phyloP scores from a whole-genome alignment of 1,140 invertebrate genomes.

The Melipona quadrifasciata region DNA sequence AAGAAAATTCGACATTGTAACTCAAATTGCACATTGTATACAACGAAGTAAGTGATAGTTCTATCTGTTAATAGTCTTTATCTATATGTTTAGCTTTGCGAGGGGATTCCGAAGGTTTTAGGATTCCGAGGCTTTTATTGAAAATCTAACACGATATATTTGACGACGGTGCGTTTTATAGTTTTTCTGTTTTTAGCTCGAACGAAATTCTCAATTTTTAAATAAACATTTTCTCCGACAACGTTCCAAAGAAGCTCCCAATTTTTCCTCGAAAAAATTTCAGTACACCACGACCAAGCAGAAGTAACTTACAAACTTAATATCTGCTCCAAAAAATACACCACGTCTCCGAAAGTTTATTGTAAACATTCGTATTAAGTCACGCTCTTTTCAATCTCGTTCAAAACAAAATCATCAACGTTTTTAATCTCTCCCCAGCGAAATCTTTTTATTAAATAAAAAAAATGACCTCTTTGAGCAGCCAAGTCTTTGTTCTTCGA shows the following conservation, averaged over 20 bases:
- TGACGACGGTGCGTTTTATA: background rate
- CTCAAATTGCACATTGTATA: conserved; percentile 6
- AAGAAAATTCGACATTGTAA: conserved; percentile 18
- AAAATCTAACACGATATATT: background rate
- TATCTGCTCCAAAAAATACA: background rate
- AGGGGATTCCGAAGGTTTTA: background rate
- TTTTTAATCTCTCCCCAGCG: background rate
- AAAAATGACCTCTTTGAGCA: background rate
- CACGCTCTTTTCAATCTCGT: background rate
- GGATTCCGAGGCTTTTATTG: too few relatives aligned
- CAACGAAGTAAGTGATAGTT: background rate
- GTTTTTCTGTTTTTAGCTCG: background rate
- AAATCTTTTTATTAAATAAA: background rate
- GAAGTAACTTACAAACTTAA: background rate
- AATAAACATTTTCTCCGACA: background rate
- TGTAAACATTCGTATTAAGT: background rate
- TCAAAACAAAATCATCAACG: background rate
- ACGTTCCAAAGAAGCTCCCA: background rate
- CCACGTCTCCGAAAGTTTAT: background rate
- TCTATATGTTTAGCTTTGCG: background rate
- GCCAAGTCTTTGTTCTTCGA: background rate
- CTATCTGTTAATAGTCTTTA: background rate
- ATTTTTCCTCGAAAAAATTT: background rate
- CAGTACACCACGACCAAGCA: background rate
- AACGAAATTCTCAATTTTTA: background rate